Evolutionary conservation across 2,113 vertebrate species (phyloP).

Genomic region (Podarcis raffonei): DNA sequence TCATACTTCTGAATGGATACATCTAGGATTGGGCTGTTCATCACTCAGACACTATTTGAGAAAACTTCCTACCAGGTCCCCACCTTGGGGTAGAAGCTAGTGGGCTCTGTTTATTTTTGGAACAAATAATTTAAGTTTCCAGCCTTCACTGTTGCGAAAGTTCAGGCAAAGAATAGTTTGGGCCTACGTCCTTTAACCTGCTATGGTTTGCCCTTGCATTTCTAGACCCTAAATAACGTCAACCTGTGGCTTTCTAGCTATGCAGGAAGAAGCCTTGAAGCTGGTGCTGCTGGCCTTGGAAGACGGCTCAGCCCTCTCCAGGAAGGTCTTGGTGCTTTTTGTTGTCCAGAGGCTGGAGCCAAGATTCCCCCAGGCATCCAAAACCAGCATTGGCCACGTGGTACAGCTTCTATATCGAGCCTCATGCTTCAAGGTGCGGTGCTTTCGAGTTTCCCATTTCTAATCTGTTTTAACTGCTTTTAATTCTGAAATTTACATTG

Average conservation of each 20-base stretch:
- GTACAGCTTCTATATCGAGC: slow-evolving; percentile 98
- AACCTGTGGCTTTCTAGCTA: slow-evolving; percentile 78
- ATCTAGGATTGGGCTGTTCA: background rate
- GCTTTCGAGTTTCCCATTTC: background rate
- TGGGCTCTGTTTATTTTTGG: background rate
- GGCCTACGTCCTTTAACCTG: background rate
- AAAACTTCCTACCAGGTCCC: background rate
- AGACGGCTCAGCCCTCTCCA: slow-evolving; percentile 95
- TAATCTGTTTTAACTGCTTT: too few species aligned
- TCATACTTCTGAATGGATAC: background rate
- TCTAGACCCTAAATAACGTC: background rate
- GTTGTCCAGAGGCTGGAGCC: slow-evolving; percentile 96
- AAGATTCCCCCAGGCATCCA: slow-evolving; percentile 96
- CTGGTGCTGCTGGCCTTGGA: slow-evolving; percentile 93
- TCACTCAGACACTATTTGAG: background rate
- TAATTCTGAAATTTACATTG: too few species aligned
- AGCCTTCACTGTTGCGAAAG: background rate
- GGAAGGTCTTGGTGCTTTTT: slow-evolving; percentile 97
- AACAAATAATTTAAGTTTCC: background rate
- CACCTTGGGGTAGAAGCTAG: too few species aligned
- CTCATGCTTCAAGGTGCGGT: slow-evolving; percentile 94
- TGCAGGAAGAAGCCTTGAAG: slow-evolving; percentile 97
- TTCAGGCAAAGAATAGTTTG: background rate
- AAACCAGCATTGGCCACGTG: slow-evolving; percentile 98
- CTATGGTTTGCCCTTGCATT: background rate